Evolutionary conservation across 1,140 invertebrate genomes (phyloP), one percentile per base, ranked within the genome.

Genomic region (Cotesia vestalis): DNA sequence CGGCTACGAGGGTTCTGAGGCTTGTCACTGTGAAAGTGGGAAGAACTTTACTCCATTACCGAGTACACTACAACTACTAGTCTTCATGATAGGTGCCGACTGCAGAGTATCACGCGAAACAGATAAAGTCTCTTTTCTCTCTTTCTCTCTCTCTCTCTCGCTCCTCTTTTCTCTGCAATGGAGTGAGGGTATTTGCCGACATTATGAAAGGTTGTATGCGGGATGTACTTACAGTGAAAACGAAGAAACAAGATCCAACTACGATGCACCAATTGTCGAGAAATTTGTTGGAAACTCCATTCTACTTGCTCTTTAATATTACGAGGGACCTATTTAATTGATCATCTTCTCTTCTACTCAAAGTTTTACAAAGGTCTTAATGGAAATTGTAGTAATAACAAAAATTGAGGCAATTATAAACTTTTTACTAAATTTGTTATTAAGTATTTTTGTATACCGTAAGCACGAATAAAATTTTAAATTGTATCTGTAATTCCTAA

Each of bases 221-320:
- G 61, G 76, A 78, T 79, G 66, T 78, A 57, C 60, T 38, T 17
- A 60, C 27, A 69, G 66, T 68, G 75, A 57, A 66, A 75, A 69
- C 66, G 53, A 34, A 72, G 4, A 53, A 69, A 60, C 57, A 52
- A 70, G 57, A 70, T 73, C 69, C 53, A 71, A 77, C 73, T 69
- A 59, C 72, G 74, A 69, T 70, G 78, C 78, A 76, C 78, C 74
- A 75, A 80, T 79, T 80, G 79, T 80, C 78, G 73, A 71, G 46
- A 71, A 79, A 80, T 55, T 71, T 60, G 75, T 68, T 71, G 72
- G 74, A 73, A 77, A 79, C 76, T 78, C 75, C 51, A 53, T 9
- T 20, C 46, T 36, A 38, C 9, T 20, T 64, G 35, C 1, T 36
- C 40, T 51, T 51, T 51, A 36, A 64, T 64, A 27, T 38, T 51